Evolutionary conservation across 2,888 invertebrate genomes (phyloP).

Genomic region (Drosophila melanosoma): DNA sequence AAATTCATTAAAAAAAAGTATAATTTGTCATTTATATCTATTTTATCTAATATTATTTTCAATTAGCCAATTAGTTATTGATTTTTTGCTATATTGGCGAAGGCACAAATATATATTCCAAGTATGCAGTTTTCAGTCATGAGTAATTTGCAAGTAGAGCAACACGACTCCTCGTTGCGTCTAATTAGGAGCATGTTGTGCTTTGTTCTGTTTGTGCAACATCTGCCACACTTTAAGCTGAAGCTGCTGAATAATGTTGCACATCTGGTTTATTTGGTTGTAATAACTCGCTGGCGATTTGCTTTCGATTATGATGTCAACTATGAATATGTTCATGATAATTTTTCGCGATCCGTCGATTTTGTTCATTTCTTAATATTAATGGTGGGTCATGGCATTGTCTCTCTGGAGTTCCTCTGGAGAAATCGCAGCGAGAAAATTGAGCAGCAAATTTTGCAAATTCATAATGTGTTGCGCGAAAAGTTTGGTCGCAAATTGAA

Average conservation of each 20-base stretch:
- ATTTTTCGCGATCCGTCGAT: conserved; percentile 27
- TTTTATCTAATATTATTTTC: not conserved
- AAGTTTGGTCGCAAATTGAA: conserved; percentile 30
- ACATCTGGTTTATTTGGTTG: conserved; percentile 15
- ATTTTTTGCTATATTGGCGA: not conserved
- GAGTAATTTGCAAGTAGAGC: conserved; percentile 13
- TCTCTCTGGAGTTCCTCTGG: conserved; percentile 41
- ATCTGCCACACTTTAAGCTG: conserved; percentile 1
- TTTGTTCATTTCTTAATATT: conserved; percentile 33
- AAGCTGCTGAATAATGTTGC: conserved; percentile 14
- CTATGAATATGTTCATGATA: conserved; percentile 31
- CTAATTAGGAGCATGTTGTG: conserved; percentile 29
- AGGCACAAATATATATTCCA: not conserved
- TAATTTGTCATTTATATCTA: too few species aligned
- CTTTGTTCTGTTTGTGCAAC: conserved; percentile 17
- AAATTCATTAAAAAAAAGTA: too few species aligned
- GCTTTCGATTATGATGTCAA: conserved; percentile 27
- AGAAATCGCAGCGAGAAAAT: conserved; percentile 22
- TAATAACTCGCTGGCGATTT: conserved; percentile 23
- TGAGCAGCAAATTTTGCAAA: conserved; percentile 22
- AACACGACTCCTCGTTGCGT: conserved; percentile 24
- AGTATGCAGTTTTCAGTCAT: conserved; percentile 27
- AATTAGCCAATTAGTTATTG: conserved; percentile 39
- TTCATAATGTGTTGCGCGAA: conserved; percentile 14
- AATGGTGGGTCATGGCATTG: conserved; percentile 28